Evolutionary conservation across 2,888 invertebrate genomes (phyloP), one percentile per base, ranked within the genome.

Genomic region (Eremobia ochroleuca): DNA sequence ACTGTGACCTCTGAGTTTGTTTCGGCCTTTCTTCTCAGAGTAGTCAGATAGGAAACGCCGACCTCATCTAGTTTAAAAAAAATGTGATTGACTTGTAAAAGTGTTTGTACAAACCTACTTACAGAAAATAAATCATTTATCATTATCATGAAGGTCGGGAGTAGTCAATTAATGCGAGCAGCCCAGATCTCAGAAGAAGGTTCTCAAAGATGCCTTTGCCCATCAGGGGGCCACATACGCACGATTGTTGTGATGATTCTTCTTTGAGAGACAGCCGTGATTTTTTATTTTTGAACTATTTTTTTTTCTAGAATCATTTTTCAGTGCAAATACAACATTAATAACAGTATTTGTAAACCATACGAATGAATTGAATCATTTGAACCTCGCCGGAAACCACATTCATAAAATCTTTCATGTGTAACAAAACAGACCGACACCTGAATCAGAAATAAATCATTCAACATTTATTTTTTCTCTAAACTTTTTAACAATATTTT

Each of bases 391-490:
- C 65, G 55, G 79, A 77, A 75, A 70, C 65, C 64, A 49, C 31
- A 61, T 72, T 43, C 62, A 76, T 69, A 67, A 67, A 74, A 73
- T 81, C 55, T 40, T 52, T 81, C 49, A 72, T 55, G 69, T 52
- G 46, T 43, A 58, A 68, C 59, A 81, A 37, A 74, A 61, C 69
- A 62, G 11, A 62, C 49, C 9, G 55, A n/a, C 73, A 62, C 69
- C 40, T 73, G 65, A 58, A 59, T 65, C n/a, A 52, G 49, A 81
- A 73, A 78, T 65, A 74, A 65, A 81, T 81, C 58, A 59, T 43
- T 73, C 58, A 25, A 34, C 11, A 59, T n/a, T 64, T 18, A 55
- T 77, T 43, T 34, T 34, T 43, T 5, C 11, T 40, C 9, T 31
- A n/a, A 76, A n/a, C 4, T 61, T 9, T 21, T 28, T 2, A 28